phyloP scores from a whole-genome alignment of 2,113 vertebrate species.

The Planiliza haematocheilus region DNA sequence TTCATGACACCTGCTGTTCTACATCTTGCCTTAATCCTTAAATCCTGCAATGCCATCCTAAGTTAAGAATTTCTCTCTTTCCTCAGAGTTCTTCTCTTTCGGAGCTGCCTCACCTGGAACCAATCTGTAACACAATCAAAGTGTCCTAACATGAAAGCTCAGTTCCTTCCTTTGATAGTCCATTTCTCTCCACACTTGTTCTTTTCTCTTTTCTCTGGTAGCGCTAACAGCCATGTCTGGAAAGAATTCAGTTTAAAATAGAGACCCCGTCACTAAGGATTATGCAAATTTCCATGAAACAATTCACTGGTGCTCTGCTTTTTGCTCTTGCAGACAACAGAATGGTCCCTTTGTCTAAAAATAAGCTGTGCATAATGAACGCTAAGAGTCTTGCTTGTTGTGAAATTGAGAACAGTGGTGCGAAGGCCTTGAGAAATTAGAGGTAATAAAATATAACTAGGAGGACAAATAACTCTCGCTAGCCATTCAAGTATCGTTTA shows the following conservation, averaged over 20 bases:
- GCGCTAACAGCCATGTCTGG: constrained; percentile 60
- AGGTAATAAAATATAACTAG: constrained; percentile 40
- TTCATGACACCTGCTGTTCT: constrained; percentile 69
- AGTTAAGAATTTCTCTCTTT: constrained; percentile 59
- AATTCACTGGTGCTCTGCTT: constrained; percentile 65
- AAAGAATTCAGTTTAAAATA: constrained; percentile 71
- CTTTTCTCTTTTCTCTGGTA: constrained; percentile 58
- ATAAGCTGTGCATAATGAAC: constrained; percentile 42
- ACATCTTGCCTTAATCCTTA: constrained; percentile 58
- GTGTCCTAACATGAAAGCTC: constrained; percentile 83
- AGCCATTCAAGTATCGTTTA: constrained; percentile 38
- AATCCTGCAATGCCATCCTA: constrained; percentile 63
- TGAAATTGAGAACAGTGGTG: constrained; percentile 47
- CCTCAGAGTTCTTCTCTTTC: constrained; percentile 51
- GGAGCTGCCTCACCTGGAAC: constrained; percentile 84
- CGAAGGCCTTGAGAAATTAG: constrained; percentile 28
- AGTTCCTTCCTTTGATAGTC: constrained; percentile 81
- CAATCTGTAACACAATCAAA: constrained; percentile 84
- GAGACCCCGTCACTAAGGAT: constrained; percentile 67
- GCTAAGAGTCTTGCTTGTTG: constrained; percentile 39
- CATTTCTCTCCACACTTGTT: constrained; percentile 68
- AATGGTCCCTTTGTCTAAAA: constrained; percentile 62
- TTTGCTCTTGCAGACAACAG: constrained; percentile 59
- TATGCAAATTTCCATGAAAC: constrained; percentile 70
- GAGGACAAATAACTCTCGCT: constrained; percentile 1